A percentile compares a stretch with the other conserved stretches of the same genome.
Evolutionary conservation across 2,797 vertebrate genomes (phyloP).

Genomic region (Enteromius thamalakanensis): DNA sequence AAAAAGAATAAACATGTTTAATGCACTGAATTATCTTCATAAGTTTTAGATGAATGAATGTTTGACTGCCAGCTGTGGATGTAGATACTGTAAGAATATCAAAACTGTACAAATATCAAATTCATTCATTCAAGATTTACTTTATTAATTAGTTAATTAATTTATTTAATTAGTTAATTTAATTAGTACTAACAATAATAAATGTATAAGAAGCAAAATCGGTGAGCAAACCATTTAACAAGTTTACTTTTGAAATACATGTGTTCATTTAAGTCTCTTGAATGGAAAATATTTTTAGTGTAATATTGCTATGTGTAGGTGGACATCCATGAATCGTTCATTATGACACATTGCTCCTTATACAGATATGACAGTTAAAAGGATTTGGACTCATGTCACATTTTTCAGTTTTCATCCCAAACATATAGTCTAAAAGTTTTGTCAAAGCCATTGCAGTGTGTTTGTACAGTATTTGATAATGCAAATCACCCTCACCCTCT

Average conservation of each 20-base stretch:
- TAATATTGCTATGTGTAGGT: background rate
- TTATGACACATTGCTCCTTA: background rate
- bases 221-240: background rate
- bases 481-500: background rate
- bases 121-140: too few species aligned
- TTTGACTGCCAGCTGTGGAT: background rate
- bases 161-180: background rate
- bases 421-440: background rate
- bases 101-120: background rate
- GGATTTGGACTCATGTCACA: background rate
- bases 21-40: background rate
- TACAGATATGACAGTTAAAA: background rate
- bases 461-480: background rate
- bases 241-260: background rate
- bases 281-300: too few species aligned
- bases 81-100: background rate
- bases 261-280: background rate
- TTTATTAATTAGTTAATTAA: too few species aligned
- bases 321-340: background rate
- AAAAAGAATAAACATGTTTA: background rate
- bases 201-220: background rate
- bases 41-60: background rate
- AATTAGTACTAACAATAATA: background rate
- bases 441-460: background rate
- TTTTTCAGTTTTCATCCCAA: conserved; percentile 9